Conservation (phyloP, 2,797 vertebrate species). For the Crocodylus rhombifer region DNA sequence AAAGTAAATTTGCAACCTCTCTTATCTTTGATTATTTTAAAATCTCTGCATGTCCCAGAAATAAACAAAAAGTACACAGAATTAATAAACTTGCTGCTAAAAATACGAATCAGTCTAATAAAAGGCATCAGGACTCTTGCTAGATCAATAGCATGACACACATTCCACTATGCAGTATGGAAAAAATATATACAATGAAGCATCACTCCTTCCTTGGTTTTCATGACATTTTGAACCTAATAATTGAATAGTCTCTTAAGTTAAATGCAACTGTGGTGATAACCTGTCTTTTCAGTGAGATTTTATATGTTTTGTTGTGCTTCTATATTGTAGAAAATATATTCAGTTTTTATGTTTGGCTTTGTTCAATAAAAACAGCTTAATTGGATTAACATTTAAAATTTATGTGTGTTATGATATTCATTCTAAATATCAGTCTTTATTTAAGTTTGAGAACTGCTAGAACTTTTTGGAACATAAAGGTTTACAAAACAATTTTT, state of each 20-base stretch:
- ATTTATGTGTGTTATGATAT: background rate
- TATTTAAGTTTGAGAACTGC: background rate
- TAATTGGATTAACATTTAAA: background rate
- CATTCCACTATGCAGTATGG: background rate
- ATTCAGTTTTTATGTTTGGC: background rate
- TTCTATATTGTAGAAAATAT: background rate
- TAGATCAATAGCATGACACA: background rate
- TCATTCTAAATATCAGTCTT: constrained; percentile 7
- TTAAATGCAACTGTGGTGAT: accelerated
- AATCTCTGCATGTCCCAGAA: constrained; percentile 49
- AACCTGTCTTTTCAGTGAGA: background rate
- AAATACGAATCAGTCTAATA: background rate
- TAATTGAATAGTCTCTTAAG: background rate
- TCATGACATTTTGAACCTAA: background rate
- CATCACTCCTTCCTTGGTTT: background rate
- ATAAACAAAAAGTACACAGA: constrained; percentile 46
- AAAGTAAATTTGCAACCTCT: constrained; percentile 47
- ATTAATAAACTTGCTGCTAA: constrained; percentile 41
- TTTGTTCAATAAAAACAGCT: background rate
- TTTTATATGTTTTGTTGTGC: accelerated
- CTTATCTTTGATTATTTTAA: background rate
- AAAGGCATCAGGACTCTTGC: background rate
- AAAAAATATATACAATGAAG: background rate
- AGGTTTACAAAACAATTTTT: constrained; percentile 10
- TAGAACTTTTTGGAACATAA: background rate